phyloP scores from a whole-genome alignment of 64 coral and sea anemone genomes.

The Dendronephthya gigantea region DNA sequence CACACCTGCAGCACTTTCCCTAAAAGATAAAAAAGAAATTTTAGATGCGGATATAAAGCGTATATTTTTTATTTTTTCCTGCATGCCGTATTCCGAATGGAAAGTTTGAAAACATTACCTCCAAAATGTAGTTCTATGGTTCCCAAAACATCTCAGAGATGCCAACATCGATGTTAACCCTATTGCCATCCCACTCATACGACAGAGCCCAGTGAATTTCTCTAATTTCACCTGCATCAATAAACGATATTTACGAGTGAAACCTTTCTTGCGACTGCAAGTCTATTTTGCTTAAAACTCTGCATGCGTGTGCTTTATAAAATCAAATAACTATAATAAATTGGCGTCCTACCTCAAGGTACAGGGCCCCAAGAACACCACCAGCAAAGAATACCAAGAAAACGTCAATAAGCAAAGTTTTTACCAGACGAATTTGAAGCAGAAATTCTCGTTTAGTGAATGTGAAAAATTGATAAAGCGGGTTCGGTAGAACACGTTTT shows the following conservation, averaged over 20 bases:
- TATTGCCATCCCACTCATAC: conserved; percentile 33
- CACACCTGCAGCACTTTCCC: conserved; percentile 48
- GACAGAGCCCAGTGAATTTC: neutral
- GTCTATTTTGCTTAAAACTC: too few relatives aligned
- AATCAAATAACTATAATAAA: too few relatives aligned
- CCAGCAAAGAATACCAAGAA: conserved; percentile 42
- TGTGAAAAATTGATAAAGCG: conserved; percentile 39
- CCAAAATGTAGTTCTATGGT: conserved; percentile 45
- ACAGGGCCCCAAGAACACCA: conserved; percentile 34
- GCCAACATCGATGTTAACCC: conserved; percentile 48
- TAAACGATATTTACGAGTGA: too few relatives aligned
- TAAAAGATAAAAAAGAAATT: conserved; percentile 5
- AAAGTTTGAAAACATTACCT: too few relatives aligned
- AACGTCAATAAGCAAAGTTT: conserved; percentile 48
- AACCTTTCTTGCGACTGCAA: too few relatives aligned
- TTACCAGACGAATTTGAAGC: conserved; percentile 43
- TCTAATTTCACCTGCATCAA: neutral
- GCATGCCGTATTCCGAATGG: too few relatives aligned
- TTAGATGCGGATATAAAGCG: neutral
- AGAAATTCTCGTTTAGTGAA: conserved; percentile 31
- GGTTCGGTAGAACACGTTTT: conserved; percentile 24
- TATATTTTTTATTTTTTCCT: neutral
- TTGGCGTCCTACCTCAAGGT: conserved; percentile 36
- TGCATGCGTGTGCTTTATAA: too few relatives aligned
- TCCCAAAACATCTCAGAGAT: conserved; percentile 47